Conservation (phyloP, 2,797 vertebrate genomes). For the Amblyraja radiata region DNA sequence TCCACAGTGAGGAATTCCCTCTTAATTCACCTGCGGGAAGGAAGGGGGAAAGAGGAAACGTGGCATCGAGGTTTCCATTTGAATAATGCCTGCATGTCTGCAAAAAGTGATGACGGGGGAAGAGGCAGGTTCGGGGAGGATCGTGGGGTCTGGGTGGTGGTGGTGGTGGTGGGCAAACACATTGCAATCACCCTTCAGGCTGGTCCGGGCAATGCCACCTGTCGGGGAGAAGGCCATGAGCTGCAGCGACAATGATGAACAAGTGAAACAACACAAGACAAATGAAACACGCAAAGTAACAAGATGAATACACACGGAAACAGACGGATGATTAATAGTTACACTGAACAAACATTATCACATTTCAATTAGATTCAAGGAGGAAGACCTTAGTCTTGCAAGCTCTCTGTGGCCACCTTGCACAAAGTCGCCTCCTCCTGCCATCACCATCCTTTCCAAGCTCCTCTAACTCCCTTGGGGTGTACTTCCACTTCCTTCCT, state of each 20-base stretch:
- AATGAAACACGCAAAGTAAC: constrained; percentile 1
- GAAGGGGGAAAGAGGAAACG: not conserved
- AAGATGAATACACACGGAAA: not conserved
- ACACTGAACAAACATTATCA: not conserved
- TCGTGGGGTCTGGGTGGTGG: no score
- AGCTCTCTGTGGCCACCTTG: no score
- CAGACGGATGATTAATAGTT: not conserved
- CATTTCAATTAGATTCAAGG: constrained; percentile 8
- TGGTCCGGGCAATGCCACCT: not conserved
- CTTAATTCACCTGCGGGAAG: no score
- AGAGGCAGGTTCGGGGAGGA: no score
- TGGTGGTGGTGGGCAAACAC: not conserved
- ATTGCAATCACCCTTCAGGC: no score
- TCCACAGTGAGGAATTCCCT: not conserved
- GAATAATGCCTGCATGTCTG: not conserved
- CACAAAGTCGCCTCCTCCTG: no score
- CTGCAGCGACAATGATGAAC: not conserved
- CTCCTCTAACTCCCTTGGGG: no score
- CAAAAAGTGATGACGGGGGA: not conserved
- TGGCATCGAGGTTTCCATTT: not conserved
- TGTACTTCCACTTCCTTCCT: no score
- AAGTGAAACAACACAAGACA: not conserved
- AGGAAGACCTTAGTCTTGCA: not conserved
- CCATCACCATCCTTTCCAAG: no score
- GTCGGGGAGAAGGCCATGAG: no score